These are phyloP conservation scores for Neuroterus valhalla DNA, from an alignment of 1,140 invertebrate genomes.

Conservation along the genomic window DNA sequence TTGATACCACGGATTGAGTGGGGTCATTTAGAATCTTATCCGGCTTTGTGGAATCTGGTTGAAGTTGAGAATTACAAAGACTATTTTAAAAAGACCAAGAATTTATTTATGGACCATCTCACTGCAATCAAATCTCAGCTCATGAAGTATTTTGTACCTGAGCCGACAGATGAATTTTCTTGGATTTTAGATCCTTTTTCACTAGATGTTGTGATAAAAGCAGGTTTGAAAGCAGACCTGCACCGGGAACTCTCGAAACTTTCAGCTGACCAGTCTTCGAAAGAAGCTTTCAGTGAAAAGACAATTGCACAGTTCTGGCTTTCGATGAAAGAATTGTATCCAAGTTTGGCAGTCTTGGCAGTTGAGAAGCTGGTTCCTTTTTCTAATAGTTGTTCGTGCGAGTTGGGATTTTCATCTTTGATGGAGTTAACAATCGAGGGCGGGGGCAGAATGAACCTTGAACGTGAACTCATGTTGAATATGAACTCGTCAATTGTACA, in stretches of 20 bases:
- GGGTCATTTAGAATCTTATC: not conserved
- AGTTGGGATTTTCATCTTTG: not conserved
- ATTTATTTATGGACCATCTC: not conserved
- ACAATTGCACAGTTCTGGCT: not conserved
- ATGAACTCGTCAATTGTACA: not conserved
- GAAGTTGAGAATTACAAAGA: slow-evolving; percentile 2
- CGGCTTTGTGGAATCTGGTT: not conserved
- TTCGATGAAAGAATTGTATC: not conserved
- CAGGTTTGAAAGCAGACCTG: not conserved
- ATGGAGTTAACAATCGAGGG: not conserved
- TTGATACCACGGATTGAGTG: not conserved
- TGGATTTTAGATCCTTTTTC: not conserved
- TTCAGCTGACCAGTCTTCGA: not conserved
- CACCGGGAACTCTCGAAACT: not conserved
- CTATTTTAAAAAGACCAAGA: not conserved
- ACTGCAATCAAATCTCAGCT: not conserved
- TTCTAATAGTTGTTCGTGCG: not conserved
- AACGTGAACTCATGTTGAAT: not conserved
- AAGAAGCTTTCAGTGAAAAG: not conserved
- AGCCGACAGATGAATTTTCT: not conserved
- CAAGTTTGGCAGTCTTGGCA: not conserved
- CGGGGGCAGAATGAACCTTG: not conserved
- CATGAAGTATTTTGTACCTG: not conserved
- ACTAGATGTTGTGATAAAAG: not conserved
- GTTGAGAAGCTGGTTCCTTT: not conserved